phyloP scores from a whole-genome alignment of 2,113 vertebrate species.

The Corythoichthys intestinalis region DNA sequence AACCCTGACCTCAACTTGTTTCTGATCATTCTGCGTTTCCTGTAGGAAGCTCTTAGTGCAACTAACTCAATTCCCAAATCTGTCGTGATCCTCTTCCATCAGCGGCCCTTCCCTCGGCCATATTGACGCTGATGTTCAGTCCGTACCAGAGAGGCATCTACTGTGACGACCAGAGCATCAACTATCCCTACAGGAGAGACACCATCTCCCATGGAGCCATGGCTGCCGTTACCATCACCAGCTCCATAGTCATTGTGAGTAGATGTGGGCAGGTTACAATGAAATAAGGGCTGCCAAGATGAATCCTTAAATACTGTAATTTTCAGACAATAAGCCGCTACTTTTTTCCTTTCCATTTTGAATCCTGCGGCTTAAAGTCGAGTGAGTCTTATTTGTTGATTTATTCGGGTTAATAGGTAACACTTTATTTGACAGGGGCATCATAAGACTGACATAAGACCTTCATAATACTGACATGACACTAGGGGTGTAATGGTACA shows the following conservation, averaged over 20 bases:
- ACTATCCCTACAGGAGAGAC: conserved; percentile 83
- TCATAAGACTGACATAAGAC: too few relatives aligned
- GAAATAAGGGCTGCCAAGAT: too few relatives aligned
- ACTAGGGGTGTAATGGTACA: too few relatives aligned
- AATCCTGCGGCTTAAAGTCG: too few relatives aligned
- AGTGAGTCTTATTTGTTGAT: too few relatives aligned
- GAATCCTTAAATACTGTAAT: too few relatives aligned
- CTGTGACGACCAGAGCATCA: conserved; percentile 85
- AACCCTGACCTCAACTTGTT: too few relatives aligned
- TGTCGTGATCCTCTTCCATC: conserved; percentile 4
- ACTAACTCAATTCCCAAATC: background rate
- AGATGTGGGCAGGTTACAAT: background rate
- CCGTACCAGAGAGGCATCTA: conserved; percentile 87
- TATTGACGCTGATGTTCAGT: conserved; percentile 80
- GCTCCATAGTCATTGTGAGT: conserved; percentile 85
- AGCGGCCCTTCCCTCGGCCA: conserved; percentile 85
- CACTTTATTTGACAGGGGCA: too few relatives aligned
- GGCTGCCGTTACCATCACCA: conserved; percentile 85
- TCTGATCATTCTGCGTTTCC: background rate
- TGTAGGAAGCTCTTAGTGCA: background rate
- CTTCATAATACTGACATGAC: too few relatives aligned
- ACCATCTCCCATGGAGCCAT: conserved; percentile 89
- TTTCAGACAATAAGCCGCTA: too few relatives aligned
- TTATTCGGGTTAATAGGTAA: too few relatives aligned
- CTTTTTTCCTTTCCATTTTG: too few relatives aligned